Evolutionary conservation across 2,113 vertebrate genomes (phyloP).

Genomic region (zebrafish (Danio rerio)): DNA sequence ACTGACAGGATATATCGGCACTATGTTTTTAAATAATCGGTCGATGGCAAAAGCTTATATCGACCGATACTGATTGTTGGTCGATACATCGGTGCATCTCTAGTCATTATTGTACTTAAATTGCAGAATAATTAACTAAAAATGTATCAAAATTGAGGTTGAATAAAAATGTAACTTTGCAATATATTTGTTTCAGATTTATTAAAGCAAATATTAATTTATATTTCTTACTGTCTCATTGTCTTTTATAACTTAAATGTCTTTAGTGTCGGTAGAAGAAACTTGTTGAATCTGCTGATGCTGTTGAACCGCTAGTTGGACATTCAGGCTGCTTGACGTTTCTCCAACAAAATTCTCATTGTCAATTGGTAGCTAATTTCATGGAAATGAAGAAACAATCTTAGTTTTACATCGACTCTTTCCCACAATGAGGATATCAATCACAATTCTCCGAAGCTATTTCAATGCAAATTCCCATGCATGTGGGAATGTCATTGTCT

Average conservation of each 20-base stretch:
- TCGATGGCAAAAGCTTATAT: no score
- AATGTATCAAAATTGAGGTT: no score
- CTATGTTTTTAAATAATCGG: no score
- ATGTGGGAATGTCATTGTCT: neutral
- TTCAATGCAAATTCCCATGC: neutral
- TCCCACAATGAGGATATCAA: neutral
- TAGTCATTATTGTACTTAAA: neutral
- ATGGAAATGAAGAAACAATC: constrained; percentile 14
- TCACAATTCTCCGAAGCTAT: neutral
- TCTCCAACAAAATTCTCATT: neutral
- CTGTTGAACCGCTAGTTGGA: neutral
- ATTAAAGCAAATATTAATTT: no score
- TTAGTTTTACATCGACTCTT: neutral
- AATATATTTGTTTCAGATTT: no score
- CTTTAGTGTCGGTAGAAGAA: neutral
- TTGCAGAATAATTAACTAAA: neutral
- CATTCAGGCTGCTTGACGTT: neutral
- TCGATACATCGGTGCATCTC: no score
- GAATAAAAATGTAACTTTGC: no score
- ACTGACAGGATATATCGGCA: no score
- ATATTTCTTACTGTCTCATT: no score
- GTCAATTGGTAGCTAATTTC: neutral
- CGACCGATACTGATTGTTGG: no score
- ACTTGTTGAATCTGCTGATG: neutral
- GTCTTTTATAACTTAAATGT: no score